Conservation (phyloP, 2,113 vertebrate species). For the Oncorhynchus kisutch region DNA sequence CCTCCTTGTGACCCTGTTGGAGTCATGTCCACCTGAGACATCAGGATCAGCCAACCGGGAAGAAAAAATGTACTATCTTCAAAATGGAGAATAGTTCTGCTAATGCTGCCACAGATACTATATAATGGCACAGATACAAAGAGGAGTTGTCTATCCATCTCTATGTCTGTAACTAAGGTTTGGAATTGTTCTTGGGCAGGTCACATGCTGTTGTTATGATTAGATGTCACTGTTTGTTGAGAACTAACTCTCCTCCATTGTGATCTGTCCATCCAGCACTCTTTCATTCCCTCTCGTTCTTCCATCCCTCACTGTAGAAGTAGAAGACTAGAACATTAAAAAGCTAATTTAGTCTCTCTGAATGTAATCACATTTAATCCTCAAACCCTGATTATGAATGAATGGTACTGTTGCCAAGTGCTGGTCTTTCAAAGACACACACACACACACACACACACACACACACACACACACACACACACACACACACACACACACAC, state of each 20-base stretch:
- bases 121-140: no score
- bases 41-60: no score
- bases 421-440: conserved; percentile 43
- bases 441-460: conserved; percentile 1
- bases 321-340: conserved; percentile 70
- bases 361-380: conserved; percentile 76
- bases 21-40: no score
- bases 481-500: background rate
- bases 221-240: conserved; percentile 40
- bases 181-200: background rate
- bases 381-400: conserved; percentile 50
- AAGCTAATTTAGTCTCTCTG: conserved; percentile 68
- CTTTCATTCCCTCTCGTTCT: conserved; percentile 58
- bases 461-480: conserved; percentile 4
- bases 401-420: conserved; percentile 65
- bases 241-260: conserved; percentile 25
- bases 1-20: no score
- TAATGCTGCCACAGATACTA: no score
- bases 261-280: conserved; percentile 55
- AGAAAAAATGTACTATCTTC: background rate
- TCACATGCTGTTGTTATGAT: conserved; percentile 28
- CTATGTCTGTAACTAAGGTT: background rate
- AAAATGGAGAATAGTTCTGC: background rate
- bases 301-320: conserved; percentile 64
- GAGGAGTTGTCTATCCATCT: background rate